Percentiles rank a stretch among this genome's conserved stretches.
Evolutionary conservation across 2,888 invertebrate genomes (phyloP).

Genomic region (Xanthia togata): DNA sequence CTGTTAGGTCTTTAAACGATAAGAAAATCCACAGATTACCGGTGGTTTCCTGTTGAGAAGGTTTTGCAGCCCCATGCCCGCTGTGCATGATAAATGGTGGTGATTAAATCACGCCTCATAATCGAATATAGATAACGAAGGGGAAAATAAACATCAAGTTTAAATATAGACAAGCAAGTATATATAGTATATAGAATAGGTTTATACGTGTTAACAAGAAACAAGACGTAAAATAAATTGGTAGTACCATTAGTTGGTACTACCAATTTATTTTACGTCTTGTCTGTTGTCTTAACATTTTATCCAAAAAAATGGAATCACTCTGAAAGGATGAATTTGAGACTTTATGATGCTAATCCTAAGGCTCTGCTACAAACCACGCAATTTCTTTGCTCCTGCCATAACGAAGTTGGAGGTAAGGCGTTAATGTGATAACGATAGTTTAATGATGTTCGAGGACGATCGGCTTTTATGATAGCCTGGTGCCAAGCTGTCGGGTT

Average conservation of each 20-base stretch:
- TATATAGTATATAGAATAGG: background rate
- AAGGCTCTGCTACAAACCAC: no score
- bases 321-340: background rate
- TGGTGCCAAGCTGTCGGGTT: background rate
- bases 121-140: background rate
- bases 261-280: no score
- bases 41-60: background rate
- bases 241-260: no score
- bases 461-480: slow-evolving; percentile 24
- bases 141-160: background rate
- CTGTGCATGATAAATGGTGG: background rate
- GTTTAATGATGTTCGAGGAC: slow-evolving; percentile 32
- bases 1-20: background rate
- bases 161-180: no score
- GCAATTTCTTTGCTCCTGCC: background rate
- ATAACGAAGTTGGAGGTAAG: slow-evolving; percentile 26
- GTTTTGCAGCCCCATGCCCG: background rate
- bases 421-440: slow-evolving; percentile 31
- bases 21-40: slow-evolving; percentile 1
- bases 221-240: background rate
- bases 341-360: background rate
- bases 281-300: no score
- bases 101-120: background rate
- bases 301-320: no score
- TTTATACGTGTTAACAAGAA: background rate